Percentiles rank a stretch among this genome's conserved stretches.
These are phyloP conservation scores for Australoheros scitulus DNA, from an alignment of 2,113 vertebrate genomes.

Conservation along the genomic window DNA sequence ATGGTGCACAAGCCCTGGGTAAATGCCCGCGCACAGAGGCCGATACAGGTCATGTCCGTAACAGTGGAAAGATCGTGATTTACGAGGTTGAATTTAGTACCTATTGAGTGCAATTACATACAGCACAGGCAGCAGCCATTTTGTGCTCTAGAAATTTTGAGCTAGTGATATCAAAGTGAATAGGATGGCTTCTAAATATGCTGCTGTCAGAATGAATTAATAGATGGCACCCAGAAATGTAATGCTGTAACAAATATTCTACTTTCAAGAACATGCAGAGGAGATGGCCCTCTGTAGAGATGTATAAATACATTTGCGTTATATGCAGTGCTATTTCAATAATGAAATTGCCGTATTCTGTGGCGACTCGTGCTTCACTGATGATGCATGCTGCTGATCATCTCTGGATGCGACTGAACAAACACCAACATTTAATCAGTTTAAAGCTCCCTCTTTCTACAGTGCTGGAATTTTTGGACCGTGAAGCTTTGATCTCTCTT, in stretches of 20 bases:
- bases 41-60: constrained; percentile 43
- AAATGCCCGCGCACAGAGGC: constrained; percentile 76
- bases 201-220: constrained; percentile 4
- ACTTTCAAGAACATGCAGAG: constrained; percentile 16
- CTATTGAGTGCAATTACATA: constrained; percentile 72
- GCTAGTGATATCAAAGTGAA: constrained; percentile 20
- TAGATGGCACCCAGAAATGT: neutral
- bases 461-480: neutral
- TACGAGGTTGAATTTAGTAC: constrained; percentile 73
- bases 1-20: constrained; percentile 58
- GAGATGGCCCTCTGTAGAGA: constrained; percentile 15
- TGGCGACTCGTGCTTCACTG: neutral
- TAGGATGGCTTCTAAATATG: neutral
- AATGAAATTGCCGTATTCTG: neutral
- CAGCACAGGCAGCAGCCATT: constrained; percentile 51
- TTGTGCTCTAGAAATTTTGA: constrained; percentile 36
- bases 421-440: neutral
- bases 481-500: neutral
- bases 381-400: constrained; percentile 15
- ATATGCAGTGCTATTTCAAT: neutral
- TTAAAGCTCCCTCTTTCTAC: neutral
- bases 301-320: constrained; percentile 36
- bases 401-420: constrained; percentile 5
- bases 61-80: constrained; percentile 67
- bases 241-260: constrained; percentile 11